Evolutionary conservation across 2,888 invertebrate species (phyloP).

Genomic region (Cataglyphis livida): DNA sequence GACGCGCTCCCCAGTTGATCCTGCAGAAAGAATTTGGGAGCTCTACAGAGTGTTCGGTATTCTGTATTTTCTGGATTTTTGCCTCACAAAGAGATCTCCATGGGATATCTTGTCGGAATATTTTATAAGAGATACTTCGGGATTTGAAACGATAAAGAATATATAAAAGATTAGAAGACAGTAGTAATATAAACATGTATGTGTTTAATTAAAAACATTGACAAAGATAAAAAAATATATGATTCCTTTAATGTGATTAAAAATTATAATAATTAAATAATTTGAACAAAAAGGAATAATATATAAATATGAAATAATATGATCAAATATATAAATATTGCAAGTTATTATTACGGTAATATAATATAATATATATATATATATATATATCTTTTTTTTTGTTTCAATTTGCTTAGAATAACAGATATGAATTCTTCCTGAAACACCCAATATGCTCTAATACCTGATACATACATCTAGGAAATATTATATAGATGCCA

Average conservation of each 20-base stretch:
- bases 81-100: background rate
- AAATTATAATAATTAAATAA: background rate
- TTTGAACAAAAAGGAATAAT: background rate
- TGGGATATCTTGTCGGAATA: background rate
- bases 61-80: slow-evolving; percentile 32
- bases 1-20: slow-evolving; percentile 47
- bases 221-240: background rate
- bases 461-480: background rate
- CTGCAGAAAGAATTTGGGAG: slow-evolving; percentile 33
- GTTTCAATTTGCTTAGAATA: no score
- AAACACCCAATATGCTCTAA: background rate
- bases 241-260: background rate
- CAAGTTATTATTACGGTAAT: background rate
- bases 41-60: slow-evolving; percentile 37
- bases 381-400: background rate
- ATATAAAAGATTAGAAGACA: background rate
- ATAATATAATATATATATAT: background rate
- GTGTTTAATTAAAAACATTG: background rate
- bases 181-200: background rate
- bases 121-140: background rate
- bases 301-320: background rate
- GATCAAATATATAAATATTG: background rate
- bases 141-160: slow-evolving; percentile 16
- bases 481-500: slow-evolving; percentile 14
- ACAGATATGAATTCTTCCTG: background rate